Evolutionary conservation across 1,140 invertebrate species (phyloP), one percentile per base, ranked within the genome.

Genomic region (Drosophila asahinai): DNA sequence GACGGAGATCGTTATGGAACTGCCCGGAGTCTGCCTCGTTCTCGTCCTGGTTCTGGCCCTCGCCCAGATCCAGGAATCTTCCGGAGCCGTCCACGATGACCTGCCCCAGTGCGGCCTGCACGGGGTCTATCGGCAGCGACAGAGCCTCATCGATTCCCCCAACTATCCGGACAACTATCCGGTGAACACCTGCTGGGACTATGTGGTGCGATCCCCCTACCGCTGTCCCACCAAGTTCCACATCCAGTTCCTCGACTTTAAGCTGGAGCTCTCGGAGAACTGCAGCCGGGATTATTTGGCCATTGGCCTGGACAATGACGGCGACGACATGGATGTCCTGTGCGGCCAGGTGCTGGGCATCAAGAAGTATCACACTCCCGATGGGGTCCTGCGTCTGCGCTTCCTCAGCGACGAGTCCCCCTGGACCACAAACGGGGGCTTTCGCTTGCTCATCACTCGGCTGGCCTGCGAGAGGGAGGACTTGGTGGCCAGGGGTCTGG

Each of bases 221-320:
- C 74, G 80, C 5, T 95, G 95, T 57, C 93, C 94, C 14, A 93
- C 93, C 40, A 84, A 93, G 55, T 95, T 94, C 74, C 93, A 94
- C 65, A 83, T 95, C 15, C 93, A 94, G 62, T 95, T 95, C 74
- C 73, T 94, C 3, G 94, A 95, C 77, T 95, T 95, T 51, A 80
- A 94, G 65, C 64, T 95, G 27, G 87, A 92, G 66, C 66, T 90
- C 0, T 94, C 94, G 6, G 67, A 82, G 42, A 93, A 93, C 65
- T 95, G 95, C 86, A 78, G 75, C 8, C 89, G 92, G 14, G 94
- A 95, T 83, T 94, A 94, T 51, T 71, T 95, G 74, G 91, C 91
- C 5, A 84, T 92, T 51, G 91, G 91, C 1, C 48, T 92, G 61
- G 76, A 92, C 51, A 78, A 91, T n/a, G 77, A 83, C 25, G 83